Base-by-base conservation (phyloP, 2,797 vertebrate species). In the Xyrichtys novacula region DNA sequence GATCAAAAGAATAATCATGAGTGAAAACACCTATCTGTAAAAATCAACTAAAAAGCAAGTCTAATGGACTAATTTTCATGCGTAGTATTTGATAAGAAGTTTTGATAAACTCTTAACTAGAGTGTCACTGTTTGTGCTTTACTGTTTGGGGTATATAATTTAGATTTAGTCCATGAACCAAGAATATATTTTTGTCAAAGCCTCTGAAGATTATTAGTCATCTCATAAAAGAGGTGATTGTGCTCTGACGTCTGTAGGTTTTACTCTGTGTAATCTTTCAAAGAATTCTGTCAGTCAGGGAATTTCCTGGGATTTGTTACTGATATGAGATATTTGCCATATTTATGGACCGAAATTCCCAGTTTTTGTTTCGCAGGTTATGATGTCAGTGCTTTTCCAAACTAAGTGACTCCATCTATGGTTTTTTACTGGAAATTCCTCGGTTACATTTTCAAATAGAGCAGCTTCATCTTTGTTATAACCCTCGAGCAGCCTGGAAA, bases 161-260 rank as follows among this genome's bases (percentile, higher is more conserved):
- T 2, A 6, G 1, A n/a, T 22, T 36, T 9, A 14, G 38, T 14
- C 11, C 11, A 0, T 14, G 5, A 55, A 19, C 1, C 38, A 43
- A 36, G 2, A 9, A 22, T 6, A 38, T 8, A 7, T 20, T 17
- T 25, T 1, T 25, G 4, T 31, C 1, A 1, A 38, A 23, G 23
- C 54, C 43, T 78, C 65, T 55, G 54, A 62, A 0, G 1, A n/a
- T 19, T 5, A 9, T 42, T 42, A 19, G n/a, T 46, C 3, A 7
- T 16, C 14, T 7, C 44, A 87, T 75, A 88, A 83, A n/a, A 76
- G 22, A 34, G 16, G 17, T 0, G 2, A 50, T 26, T 85, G 65
- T 85, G 44, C 8, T 25, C 8, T 2, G 12, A 25, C 1, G 29
- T 48, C 25, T 19, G 0, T 2, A n/a, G 20, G 22, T 12, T 1